Conservation (phyloP, 2,113 vertebrate genomes). For the Scytalopus superciliaris region DNA sequence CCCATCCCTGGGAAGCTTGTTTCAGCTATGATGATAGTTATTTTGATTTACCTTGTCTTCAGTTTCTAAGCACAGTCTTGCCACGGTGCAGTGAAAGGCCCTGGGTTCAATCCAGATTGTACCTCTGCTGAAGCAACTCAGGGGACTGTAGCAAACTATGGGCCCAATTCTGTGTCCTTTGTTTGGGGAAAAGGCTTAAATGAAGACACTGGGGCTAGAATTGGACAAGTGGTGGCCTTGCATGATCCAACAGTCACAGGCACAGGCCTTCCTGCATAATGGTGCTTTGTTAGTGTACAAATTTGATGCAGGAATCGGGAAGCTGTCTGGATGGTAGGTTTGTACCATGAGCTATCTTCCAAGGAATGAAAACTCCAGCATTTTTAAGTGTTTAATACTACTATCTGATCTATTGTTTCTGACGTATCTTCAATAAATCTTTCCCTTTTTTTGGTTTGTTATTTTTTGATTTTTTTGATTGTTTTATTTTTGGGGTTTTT, state of each 20-base stretch:
- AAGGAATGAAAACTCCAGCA: not conserved
- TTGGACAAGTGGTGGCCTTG: not conserved
- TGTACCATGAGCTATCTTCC: not conserved
- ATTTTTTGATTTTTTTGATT: no score
- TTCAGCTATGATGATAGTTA: not conserved
- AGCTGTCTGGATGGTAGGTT: not conserved
- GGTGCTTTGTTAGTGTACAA: not conserved
- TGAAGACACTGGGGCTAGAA: not conserved
- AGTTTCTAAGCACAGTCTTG: not conserved
- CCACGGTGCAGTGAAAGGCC: not conserved
- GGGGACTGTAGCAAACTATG: not conserved
- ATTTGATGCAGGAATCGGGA: not conserved
- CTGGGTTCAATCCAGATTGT: not conserved
- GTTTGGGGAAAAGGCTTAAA: not conserved
- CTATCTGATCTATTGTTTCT: not conserved
- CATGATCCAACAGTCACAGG: not conserved
- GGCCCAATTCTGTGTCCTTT: not conserved
- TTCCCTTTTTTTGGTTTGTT: not conserved
- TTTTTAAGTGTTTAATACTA: not conserved
- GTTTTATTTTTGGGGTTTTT: no score
- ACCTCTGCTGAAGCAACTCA: not conserved
- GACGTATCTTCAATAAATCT: not conserved
- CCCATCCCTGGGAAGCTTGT: not conserved
- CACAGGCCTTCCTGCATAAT: not conserved
- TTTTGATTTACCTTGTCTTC: not conserved